These are phyloP conservation scores for Dolichomitus sp. DNA, from an alignment of 2,888 invertebrate genomes.

Conservation along the genomic window DNA sequence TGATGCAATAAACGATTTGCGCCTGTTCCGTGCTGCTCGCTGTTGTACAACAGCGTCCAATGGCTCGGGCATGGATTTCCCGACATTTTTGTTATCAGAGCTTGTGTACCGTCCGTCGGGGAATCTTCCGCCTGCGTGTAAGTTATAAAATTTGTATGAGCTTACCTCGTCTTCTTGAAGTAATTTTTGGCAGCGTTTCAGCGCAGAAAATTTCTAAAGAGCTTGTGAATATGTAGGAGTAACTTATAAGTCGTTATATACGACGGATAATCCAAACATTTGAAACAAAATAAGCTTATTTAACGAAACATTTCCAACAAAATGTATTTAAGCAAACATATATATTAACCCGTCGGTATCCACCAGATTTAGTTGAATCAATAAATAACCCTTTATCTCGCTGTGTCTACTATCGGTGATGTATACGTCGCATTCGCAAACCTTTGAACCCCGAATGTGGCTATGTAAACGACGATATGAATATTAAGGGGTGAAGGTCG, in stretches of 20 bases:
- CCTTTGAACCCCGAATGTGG: not conserved
- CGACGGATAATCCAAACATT: not conserved
- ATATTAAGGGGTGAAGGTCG: constrained; percentile 17
- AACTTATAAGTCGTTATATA: not conserved
- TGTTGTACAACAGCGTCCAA: constrained; percentile 95
- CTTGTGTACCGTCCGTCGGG: constrained; percentile 73
- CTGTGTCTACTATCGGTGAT: not conserved
- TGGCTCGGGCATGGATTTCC: constrained; percentile 88
- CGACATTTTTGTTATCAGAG: constrained; percentile 80
- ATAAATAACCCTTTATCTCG: no score
- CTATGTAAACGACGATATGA: constrained; percentile 4
- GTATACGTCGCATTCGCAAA: not conserved
- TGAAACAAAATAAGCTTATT: no score
- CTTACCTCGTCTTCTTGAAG: not conserved
- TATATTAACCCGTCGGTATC: no score
- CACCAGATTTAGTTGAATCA: no score
- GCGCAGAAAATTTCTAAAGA: not conserved
- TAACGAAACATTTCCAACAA: no score
- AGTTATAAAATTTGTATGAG: not conserved
- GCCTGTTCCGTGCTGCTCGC: constrained; percentile 95
- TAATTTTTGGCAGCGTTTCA: not conserved
- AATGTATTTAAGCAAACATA: no score
- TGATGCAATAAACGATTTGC: constrained; percentile 96
- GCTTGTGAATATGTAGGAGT: not conserved
- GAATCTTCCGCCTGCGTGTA: constrained; percentile 72